phyloP scores from a whole-genome alignment of 2,797 vertebrate genomes.

The Gymnocypris eckloni region DNA sequence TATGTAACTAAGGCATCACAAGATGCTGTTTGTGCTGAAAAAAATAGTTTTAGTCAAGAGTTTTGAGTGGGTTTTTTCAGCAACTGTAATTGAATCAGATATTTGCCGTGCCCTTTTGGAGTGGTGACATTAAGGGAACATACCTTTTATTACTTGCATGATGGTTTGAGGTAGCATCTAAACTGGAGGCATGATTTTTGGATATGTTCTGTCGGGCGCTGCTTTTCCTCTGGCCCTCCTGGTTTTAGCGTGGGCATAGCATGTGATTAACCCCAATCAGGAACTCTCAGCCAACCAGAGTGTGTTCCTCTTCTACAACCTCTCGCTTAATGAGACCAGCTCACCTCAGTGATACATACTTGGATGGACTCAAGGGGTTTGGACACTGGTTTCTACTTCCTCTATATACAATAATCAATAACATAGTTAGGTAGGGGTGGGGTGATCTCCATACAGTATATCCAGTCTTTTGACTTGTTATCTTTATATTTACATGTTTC shows the following conservation, averaged over 20 bases:
- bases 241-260: slow-evolving; percentile 60
- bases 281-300: slow-evolving; percentile 59
- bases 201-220: slow-evolving; percentile 65
- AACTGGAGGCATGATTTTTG: slow-evolving; percentile 59
- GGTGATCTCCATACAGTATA: neutral
- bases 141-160: slow-evolving; percentile 70
- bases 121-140: slow-evolving; percentile 62
- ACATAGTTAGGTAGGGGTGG: neutral
- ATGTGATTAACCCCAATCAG: slow-evolving; percentile 62
- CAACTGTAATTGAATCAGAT: slow-evolving; percentile 34
- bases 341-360: slow-evolving; percentile 48
- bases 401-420: neutral
- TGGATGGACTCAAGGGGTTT: slow-evolving; percentile 28
- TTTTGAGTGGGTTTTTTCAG: neutral
- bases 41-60: neutral
- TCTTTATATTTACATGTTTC: neutral
- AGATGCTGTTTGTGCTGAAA: neutral
- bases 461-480: neutral
- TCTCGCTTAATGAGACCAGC: slow-evolving; percentile 45
- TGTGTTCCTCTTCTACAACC: slow-evolving; percentile 56
- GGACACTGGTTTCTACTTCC: slow-evolving; percentile 33
- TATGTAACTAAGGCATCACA: slow-evolving; percentile 1
- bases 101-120: slow-evolving; percentile 49
- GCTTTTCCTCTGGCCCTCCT: slow-evolving; percentile 63
- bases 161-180: slow-evolving; percentile 60